Conservation (phyloP, 2,113 vertebrate genomes). For the Notarius quadriscutis region DNA sequence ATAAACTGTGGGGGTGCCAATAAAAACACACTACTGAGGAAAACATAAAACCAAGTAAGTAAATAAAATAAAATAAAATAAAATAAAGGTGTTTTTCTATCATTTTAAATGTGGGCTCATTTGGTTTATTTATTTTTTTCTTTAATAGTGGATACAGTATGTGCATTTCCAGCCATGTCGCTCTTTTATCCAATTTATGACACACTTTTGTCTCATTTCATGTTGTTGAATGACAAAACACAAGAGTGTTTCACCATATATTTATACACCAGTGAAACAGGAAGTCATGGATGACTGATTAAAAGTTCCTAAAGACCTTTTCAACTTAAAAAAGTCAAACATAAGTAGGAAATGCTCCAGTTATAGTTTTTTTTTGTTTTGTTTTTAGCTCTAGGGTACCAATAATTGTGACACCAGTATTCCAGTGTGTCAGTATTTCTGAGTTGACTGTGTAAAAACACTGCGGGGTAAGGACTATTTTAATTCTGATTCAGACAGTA, state of each 20-base stretch:
- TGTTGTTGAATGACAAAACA: neutral
- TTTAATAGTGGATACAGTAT: neutral
- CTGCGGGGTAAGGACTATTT: neutral
- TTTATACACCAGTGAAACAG: neutral
- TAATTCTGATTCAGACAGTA: neutral
- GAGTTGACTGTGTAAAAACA: neutral
- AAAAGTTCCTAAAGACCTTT: neutral
- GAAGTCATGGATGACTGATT: neutral
- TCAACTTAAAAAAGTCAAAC: neutral
- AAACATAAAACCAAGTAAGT: neutral
- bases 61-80: too few species aligned
- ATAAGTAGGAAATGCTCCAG: neutral
- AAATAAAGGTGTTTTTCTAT: neutral
- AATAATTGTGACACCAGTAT: neutral
- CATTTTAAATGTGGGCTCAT: neutral
- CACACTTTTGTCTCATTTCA: neutral
- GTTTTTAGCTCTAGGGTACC: neutral
- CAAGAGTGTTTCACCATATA: neutral
- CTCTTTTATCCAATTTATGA: neutral
- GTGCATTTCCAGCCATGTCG: neutral
- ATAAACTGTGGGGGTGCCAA: neutral
- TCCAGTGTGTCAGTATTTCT: neutral
- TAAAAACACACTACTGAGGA: neutral
- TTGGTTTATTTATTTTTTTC: neutral
- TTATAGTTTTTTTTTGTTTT: neutral